A percentile compares a stretch with the other conserved stretches of the same genome.
Evolutionary conservation across 2,797 vertebrate genomes (phyloP).

Genomic region (Leptodactylus fallax): DNA sequence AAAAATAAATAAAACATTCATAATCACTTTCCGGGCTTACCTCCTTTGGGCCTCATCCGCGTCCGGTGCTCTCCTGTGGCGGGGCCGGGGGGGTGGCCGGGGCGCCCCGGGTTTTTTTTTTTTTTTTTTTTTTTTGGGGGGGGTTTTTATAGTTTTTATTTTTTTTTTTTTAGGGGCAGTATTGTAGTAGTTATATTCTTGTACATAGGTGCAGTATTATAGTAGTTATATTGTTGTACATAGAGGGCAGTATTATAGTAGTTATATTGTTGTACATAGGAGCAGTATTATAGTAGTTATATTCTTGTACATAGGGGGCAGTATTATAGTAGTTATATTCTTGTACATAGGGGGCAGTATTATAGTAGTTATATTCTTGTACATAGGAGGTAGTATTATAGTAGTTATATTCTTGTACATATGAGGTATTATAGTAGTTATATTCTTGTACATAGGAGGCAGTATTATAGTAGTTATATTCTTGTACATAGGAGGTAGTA

Average conservation of each 20-base stretch:
- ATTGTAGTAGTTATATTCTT: neutral
- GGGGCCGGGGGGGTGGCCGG: no score
- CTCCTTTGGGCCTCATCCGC: no score
- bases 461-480: slow-evolving; percentile 1
- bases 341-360: neutral
- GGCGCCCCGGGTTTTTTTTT: no score
- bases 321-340: slow-evolving; percentile 2
- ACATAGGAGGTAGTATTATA: neutral
- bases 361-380: neutral
- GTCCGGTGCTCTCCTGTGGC: no score
- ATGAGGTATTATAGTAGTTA: slow-evolving; percentile 2
- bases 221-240: neutral
- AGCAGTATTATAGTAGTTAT: neutral
- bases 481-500: neutral
- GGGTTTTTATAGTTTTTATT: no score
- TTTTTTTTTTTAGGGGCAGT: no score
- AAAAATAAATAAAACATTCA: no score
- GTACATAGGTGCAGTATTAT: neutral
- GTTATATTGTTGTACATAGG: neutral
- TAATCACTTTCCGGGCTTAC: no score
- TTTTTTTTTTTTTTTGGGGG: no score
- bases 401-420: neutral
- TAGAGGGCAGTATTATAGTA: neutral
- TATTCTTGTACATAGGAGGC: neutral
- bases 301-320: neutral